Conservation (phyloP, 2,888 invertebrate genomes). For the Agonopterix heracliana region DNA sequence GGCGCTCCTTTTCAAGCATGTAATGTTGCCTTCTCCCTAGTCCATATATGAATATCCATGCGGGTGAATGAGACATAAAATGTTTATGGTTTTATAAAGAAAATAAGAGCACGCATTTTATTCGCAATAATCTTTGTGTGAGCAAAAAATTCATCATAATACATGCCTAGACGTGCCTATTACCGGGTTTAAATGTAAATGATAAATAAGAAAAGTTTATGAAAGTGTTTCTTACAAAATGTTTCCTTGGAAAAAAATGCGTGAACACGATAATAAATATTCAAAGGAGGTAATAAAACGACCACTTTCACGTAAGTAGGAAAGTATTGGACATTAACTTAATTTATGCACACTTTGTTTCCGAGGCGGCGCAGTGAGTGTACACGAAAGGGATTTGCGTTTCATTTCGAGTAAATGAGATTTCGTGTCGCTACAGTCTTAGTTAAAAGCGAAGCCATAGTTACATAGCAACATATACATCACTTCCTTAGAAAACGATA, state of each 20-base stretch:
- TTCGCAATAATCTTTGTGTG: conserved; percentile 26
- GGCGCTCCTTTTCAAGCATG: neutral
- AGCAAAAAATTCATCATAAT: conserved; percentile 8
- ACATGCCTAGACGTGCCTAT: too few relatives aligned
- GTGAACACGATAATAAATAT: conserved; percentile 62
- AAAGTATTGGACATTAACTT: conserved; percentile 72
- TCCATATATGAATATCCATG: conserved; percentile 11
- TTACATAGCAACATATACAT: too few relatives aligned
- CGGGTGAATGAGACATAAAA: conserved; percentile 30
- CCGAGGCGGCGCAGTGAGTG: conserved; percentile 43
- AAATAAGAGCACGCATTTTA: conserved; percentile 31
- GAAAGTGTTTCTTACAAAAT: conserved; percentile 17
- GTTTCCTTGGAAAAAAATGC: conserved; percentile 34
- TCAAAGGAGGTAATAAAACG: conserved; percentile 61
- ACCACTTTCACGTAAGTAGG: conserved; percentile 68
- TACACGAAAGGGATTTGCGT: conserved; percentile 55
- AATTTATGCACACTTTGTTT: conserved; percentile 72
- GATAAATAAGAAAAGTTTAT: too few relatives aligned
- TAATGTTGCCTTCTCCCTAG: neutral
- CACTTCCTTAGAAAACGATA: too few relatives aligned
- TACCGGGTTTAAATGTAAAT: too few relatives aligned
- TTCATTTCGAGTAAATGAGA: conserved; percentile 45
- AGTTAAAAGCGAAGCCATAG: neutral
- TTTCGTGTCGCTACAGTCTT: conserved; percentile 29
- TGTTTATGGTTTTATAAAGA: conserved; percentile 35